These are phyloP conservation scores for Poeciliopsis presidionis DNA, from an alignment of 2,797 vertebrate genomes.

Conservation along the genomic window DNA sequence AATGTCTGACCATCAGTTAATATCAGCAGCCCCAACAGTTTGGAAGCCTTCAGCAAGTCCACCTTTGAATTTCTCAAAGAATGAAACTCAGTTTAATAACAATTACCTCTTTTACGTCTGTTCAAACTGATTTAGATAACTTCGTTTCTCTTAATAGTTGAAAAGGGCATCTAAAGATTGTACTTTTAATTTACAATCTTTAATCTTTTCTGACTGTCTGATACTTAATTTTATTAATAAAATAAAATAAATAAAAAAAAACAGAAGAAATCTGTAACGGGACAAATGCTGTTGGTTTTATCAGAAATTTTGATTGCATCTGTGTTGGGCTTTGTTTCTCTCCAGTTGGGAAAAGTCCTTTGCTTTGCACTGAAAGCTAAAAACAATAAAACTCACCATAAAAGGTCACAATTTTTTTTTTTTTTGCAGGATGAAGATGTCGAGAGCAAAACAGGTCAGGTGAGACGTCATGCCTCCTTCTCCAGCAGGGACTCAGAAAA, in stretches of 20 bases:
- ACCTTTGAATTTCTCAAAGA: background rate
- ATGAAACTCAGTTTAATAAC: background rate
- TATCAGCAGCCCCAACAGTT: background rate
- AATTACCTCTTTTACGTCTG: background rate
- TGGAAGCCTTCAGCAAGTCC: background rate
- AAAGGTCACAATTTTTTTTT: background rate
- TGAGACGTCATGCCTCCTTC: constrained; percentile 92
- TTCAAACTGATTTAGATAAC: background rate
- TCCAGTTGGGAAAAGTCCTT: background rate
- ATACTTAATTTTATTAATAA: background rate
- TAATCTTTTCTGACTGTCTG: background rate
- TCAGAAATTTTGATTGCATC: background rate
- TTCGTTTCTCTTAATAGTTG: background rate
- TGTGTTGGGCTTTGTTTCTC: background rate
- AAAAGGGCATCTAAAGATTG: background rate
- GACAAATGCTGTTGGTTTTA: background rate
- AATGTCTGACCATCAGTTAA: background rate
- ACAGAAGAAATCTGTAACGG: background rate
- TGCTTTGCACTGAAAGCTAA: background rate
- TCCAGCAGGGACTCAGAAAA: constrained; percentile 91
- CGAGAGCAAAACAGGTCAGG: constrained; percentile 76
- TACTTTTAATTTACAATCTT: background rate
- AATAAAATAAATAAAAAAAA: background rate
- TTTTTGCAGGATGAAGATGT: constrained; percentile 73
- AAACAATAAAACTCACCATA: background rate